Percentiles rank a stretch among this genome's conserved stretches.
Conservation (phyloP, 2,888 invertebrate genomes). For the Xestia xanthographa region DNA sequence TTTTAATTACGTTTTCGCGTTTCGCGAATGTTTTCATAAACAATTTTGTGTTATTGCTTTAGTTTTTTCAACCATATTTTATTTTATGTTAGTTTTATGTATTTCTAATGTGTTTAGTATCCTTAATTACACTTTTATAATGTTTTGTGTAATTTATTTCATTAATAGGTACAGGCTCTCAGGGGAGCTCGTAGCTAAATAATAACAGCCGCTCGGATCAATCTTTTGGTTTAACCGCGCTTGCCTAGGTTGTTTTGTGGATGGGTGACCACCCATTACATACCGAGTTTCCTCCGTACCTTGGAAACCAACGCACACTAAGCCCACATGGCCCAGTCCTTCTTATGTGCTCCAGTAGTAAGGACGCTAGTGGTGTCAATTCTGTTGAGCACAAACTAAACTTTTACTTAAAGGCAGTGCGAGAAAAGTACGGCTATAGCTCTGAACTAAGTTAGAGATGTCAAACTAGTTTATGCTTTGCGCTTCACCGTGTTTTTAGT, state of each 20-base stretch:
- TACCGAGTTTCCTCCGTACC: not conserved
- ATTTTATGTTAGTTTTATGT: slow-evolving; percentile 35
- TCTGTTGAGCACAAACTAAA: too few relatives aligned
- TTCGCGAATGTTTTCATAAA: slow-evolving; percentile 61
- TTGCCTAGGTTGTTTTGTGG: too few relatives aligned
- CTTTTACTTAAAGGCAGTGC: too few relatives aligned
- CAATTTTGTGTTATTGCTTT: slow-evolving; percentile 61
- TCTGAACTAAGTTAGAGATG: too few relatives aligned
- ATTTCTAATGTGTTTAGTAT: not conserved
- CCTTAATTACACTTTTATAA: not conserved
- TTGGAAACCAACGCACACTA: not conserved
- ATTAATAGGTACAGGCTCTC: not conserved
- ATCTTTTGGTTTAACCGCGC: not conserved
- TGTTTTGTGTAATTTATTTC: not conserved
- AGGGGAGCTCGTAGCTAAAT: not conserved
- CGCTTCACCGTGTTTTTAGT: too few relatives aligned
- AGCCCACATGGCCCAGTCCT: not conserved
- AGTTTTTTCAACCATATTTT: slow-evolving; percentile 49
- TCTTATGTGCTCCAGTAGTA: not conserved
- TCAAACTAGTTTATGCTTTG: too few relatives aligned
- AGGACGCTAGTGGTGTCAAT: too few relatives aligned
- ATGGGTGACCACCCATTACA: not conserved
- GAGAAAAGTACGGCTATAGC: too few relatives aligned
- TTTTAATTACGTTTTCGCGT: slow-evolving; percentile 68
- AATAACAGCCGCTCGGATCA: not conserved